Evolutionary conservation across 2,113 vertebrate genomes (phyloP).

Genomic region (Lethenteron reissneri): DNA sequence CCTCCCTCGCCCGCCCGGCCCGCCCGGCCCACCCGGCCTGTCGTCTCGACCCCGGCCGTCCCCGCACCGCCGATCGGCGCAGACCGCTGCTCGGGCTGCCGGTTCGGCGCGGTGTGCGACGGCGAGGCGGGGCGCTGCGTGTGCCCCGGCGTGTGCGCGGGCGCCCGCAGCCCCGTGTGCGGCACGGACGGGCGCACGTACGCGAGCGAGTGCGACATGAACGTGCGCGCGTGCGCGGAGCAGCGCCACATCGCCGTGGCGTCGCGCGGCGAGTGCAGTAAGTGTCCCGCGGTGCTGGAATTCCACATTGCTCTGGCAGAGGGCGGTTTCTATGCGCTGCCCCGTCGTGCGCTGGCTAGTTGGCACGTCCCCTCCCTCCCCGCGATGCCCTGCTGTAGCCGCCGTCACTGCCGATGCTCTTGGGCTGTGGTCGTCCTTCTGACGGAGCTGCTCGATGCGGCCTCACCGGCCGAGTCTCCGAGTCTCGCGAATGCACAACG

Average conservation of each 20-base stretch:
- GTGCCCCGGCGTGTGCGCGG: conserved; percentile 61
- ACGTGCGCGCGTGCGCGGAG: conserved; percentile 51
- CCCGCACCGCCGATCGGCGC: conserved; percentile 8
- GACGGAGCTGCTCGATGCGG: too few relatives aligned
- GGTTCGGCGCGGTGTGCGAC: conserved; percentile 76
- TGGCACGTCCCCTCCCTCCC: too few relatives aligned
- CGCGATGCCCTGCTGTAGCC: too few relatives aligned
- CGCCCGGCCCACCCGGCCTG: neutral
- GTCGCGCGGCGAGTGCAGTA: conserved; percentile 60
- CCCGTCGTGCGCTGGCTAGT: too few relatives aligned
- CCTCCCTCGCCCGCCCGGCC: too few relatives aligned
- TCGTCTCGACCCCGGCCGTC: neutral
- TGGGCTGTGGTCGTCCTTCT: too few relatives aligned
- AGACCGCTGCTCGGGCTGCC: conserved; percentile 65
- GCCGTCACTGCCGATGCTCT: too few relatives aligned
- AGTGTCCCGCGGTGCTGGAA: conserved; percentile 21
- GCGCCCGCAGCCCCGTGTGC: conserved; percentile 59
- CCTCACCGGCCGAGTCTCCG: too few relatives aligned
- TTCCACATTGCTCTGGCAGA: too few relatives aligned
- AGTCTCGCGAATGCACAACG: too few relatives aligned
- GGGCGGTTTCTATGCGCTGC: too few relatives aligned
- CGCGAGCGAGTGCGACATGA: conserved; percentile 58
- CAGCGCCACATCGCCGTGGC: conserved; percentile 48
- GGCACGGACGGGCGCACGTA: conserved; percentile 67
- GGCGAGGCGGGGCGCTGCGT: conserved; percentile 51